A percentile compares a stretch with the other conserved stretches of the same genome.
These are phyloP conservation scores for Colletes collaris DNA, from an alignment of 2,888 invertebrate genomes.

Conservation along the genomic window DNA sequence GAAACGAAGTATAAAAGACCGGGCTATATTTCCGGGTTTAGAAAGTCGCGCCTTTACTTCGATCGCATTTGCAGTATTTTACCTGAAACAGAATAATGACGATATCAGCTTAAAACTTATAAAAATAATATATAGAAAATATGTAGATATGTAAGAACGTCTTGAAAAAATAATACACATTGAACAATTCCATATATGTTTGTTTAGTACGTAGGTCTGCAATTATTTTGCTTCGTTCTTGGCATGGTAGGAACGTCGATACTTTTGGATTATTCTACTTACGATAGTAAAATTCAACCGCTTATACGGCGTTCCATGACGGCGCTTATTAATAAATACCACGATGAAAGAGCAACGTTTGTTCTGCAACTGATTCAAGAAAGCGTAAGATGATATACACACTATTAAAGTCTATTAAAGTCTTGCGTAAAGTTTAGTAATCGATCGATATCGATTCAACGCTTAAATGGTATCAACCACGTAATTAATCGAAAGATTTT, in stretches of 20 bases:
- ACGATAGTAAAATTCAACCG: slow-evolving; percentile 92
- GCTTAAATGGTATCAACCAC: too few relatives aligned
- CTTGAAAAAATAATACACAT: neutral
- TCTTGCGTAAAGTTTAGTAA: too few relatives aligned
- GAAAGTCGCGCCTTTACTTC: too few relatives aligned
- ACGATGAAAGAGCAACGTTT: slow-evolving; percentile 87
- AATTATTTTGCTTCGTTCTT: slow-evolving; percentile 88
- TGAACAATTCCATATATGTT: slow-evolving; percentile 5
- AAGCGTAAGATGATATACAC: slow-evolving; percentile 85
- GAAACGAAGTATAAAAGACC: too few relatives aligned
- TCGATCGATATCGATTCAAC: too few relatives aligned
- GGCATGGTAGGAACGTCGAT: slow-evolving; percentile 90
- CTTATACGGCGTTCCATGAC: slow-evolving; percentile 89
- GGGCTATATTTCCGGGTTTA: too few relatives aligned
- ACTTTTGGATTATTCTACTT: slow-evolving; percentile 91
- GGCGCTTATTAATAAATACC: slow-evolving; percentile 90
- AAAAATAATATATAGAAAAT: too few relatives aligned
- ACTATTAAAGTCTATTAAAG: neutral
- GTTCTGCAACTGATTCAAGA: slow-evolving; percentile 93
- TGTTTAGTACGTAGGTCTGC: slow-evolving; percentile 89
- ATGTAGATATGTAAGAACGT: too few relatives aligned
- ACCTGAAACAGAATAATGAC: too few relatives aligned
- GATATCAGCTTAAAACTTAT: too few relatives aligned
- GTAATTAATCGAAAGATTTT: slow-evolving; percentile 15
- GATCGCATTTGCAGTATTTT: too few relatives aligned